Evolutionary conservation across 2,113 vertebrate genomes (phyloP).

Genomic region (Cercocebus atys): DNA sequence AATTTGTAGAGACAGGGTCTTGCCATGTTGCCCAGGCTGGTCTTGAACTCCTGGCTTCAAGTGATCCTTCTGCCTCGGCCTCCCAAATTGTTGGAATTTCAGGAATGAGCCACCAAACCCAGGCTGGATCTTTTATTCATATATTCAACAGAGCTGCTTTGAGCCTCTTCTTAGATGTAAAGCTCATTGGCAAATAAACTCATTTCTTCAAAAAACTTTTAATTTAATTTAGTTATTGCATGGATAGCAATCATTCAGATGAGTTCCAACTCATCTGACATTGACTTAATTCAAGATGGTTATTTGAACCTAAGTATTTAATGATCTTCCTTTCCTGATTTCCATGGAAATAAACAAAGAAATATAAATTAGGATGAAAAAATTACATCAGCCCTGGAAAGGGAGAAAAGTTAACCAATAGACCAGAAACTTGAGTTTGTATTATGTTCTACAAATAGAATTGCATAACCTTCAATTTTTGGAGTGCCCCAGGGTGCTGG

Average conservation of each 20-base stretch:
- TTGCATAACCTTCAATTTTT: not conserved
- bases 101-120: too few species aligned
- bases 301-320: conserved; percentile 6
- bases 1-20: too few species aligned
- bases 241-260: not conserved
- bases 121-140: not conserved
- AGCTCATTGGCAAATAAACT: not conserved
- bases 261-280: not conserved
- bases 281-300: conserved; percentile 7
- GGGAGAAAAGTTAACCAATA: not conserved
- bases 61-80: too few species aligned
- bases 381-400: not conserved
- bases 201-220: conserved; percentile 23
- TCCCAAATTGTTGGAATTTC: too few species aligned
- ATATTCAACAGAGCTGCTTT: not conserved
- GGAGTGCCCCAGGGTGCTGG: not conserved
- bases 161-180: not conserved
- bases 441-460: not conserved
- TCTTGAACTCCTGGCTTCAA: too few species aligned
- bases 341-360: not conserved
- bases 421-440: not conserved
- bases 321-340: not conserved
- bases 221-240: not conserved
- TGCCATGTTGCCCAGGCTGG: too few species aligned
- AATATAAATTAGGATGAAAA: not conserved